Evolutionary conservation across 2,797 vertebrate genomes (phyloP), one percentile per base, ranked within the genome.

Genomic region (Sitta carolinensis): DNA sequence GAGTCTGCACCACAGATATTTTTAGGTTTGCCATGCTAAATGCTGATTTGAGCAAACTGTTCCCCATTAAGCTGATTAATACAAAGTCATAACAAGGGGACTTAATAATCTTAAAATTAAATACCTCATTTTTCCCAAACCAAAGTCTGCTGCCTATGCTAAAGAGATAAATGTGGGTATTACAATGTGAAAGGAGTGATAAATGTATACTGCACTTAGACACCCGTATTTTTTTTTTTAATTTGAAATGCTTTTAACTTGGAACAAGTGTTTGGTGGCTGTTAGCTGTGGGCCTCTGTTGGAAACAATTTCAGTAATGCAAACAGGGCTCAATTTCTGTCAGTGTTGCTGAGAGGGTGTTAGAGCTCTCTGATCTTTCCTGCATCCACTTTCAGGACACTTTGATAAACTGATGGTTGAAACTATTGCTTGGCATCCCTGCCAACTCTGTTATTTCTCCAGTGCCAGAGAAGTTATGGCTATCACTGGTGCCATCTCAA

Each of bases 191-290:
- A 77, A 62, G 30, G 32, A 38, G 4, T 58, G 47, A 40, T 51
- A 72, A 77, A 76, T 27, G 6, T 40, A 14, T 61, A 18, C 13
- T 75, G 29, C 30, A 27, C 90, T 90, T 91, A 38, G 48, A 18
- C 16, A 54, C 16, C 7, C 0, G 2, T 0, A 11, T 48, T 21
- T n/a, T 10, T 30, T 10, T 7, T 21, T 38, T 7, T 0, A 26
- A 21, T 77, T 83, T 87, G 4, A 69, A 87, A 51, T 66, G 20
- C 36, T 73, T 85, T 80, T 58, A 47, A 30, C 34, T 57, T 45
- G 27, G 13, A 69, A 36, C 1, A 10, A 74, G 32, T 32, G 36
- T 30, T 73, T 40, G 19, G 3, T 68, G 61, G 13, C 75, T 83
- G 42, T 38, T 32, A 72, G 63, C 32, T 29, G 22, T 63, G 42